Conservation (phyloP, 1,140 invertebrate genomes). For the Pteromalus puparum region DNA sequence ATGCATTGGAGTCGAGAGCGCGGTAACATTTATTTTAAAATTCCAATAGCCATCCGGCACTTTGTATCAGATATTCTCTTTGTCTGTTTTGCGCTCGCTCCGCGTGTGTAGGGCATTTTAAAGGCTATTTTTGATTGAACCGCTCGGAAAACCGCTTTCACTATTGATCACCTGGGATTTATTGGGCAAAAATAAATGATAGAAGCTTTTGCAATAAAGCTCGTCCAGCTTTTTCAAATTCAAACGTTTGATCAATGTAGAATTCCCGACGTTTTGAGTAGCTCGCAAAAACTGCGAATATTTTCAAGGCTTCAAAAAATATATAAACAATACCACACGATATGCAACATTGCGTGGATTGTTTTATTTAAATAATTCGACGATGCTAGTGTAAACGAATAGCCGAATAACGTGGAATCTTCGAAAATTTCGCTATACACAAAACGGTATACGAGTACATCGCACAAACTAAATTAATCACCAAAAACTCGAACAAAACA, state of each 20-base stretch:
- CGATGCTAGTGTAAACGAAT: too few relatives aligned
- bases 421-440: too few relatives aligned
- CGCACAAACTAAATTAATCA: too few relatives aligned
- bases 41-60: background rate
- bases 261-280: background rate
- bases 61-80: constrained; percentile 4
- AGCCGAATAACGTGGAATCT: too few relatives aligned
- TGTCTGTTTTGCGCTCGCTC: background rate
- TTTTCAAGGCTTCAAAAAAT: background rate
- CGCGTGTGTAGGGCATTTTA: background rate
- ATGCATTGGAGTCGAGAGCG: too few relatives aligned
- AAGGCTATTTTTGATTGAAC: constrained; percentile 26
- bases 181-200: constrained; percentile 28
- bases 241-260: background rate
- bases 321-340: background rate
- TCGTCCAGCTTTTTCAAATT: background rate
- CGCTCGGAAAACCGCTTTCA: background rate
- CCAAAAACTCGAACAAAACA: background rate
- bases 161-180: constrained; percentile 10
- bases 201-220: background rate
- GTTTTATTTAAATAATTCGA: too few relatives aligned
- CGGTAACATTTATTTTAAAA: background rate
- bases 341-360: background rate
- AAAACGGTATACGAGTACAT: too few relatives aligned
- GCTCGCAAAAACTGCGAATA: background rate